Evolutionary conservation across 2,888 invertebrate genomes (phyloP), one percentile per base, ranked within the genome.

Genomic region (Pristionchus arcanus): DNA sequence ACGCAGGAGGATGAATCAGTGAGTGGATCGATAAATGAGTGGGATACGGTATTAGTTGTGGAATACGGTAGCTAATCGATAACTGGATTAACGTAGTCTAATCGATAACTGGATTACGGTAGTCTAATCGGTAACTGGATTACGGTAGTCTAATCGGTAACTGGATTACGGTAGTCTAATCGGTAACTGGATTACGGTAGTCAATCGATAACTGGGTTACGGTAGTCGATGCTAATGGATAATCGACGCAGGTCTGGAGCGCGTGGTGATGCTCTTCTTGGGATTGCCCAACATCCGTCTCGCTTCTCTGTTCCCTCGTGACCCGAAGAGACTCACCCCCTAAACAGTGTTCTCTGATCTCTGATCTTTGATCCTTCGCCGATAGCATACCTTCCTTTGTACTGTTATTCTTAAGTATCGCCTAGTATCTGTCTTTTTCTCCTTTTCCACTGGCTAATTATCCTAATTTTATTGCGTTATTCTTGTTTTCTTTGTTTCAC

Each of bases 221-320:
- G 42, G 77, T 77, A 53, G n/a, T 53, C 34, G 37, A 3, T 25
- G 49, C n/a, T 15, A 68, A 68, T 77, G 19, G 49, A 49, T 81
- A 49, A 49, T n/a, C n/a, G n/a, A 37, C 90, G 28, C 90, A 96
- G 98, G 99, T 25, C 96, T 99, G 96, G 99, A 99, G 95, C 96
- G 99, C 91, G 99, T 99, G 0, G 98, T 98, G 5, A 99, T 99
- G 99, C 96, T 99, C 91, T 99, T 98, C 95, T 96, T 99, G 25
- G 99, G 99, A 0, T 96, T 99, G 90, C 98, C 98, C 96, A 99
- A 99, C 95, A 98, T 99, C 93, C 96, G 99, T 90, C 98, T 99
- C 96, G 97, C 98, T 0, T 98, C 98, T 0, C 97, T 99, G 99
- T n/a, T n/a, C n/a, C n/a, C n/a, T n/a, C n/a, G n/a, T n/a, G n/a